phyloP scores from a whole-genome alignment of 2,113 vertebrate species.

The Piprites chloris region DNA sequence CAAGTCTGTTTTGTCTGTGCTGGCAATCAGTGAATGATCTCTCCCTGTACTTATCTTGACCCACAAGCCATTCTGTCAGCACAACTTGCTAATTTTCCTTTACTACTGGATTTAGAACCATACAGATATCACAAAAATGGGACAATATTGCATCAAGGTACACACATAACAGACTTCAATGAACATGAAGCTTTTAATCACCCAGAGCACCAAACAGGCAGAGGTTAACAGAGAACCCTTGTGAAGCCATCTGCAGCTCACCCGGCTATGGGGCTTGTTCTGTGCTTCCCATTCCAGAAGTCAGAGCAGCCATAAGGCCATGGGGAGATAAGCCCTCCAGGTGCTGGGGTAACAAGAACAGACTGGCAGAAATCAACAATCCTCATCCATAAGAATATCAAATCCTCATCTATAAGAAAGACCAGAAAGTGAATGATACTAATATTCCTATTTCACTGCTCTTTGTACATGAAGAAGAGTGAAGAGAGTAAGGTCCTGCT shows the following conservation, averaged over 20 bases:
- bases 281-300: not conserved
- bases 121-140: not conserved
- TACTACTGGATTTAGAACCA: not conserved
- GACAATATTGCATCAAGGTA: not conserved
- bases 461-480: accelerated
- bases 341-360: not conserved
- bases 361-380: not conserved
- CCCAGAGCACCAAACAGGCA: not conserved
- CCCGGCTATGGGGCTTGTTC: not conserved
- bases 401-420: not conserved
- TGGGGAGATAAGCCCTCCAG: not conserved
- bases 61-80: not conserved
- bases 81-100: not conserved
- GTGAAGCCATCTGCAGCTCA: not conserved
- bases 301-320: not conserved
- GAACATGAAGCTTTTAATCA: not conserved
- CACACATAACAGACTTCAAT: not conserved
- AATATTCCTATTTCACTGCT: not conserved
- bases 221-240: not conserved
- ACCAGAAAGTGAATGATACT: not conserved
- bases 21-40: not conserved
- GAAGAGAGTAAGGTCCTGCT: not conserved
- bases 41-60: not conserved
- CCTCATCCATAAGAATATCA: not conserved
- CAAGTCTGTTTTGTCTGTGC: not conserved